Evolutionary conservation across 2,113 vertebrate species (phyloP).

Genomic region (Ptilorrhoa leucosticta): DNA sequence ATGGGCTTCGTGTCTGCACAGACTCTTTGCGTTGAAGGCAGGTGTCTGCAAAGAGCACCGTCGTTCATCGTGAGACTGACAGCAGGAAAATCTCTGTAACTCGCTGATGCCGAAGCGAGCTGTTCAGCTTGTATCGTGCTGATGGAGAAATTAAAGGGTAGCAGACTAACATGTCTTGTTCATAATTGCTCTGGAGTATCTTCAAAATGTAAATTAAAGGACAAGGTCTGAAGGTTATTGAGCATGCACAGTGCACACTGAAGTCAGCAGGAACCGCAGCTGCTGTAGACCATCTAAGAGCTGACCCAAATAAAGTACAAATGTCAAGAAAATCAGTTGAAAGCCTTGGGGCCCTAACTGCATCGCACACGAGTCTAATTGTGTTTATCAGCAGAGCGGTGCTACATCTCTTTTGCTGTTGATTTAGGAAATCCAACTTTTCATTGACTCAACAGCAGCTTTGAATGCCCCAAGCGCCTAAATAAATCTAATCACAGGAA

Average conservation of each 20-base stretch:
- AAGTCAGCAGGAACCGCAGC: neutral
- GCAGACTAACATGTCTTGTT: neutral
- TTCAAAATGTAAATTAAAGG: neutral
- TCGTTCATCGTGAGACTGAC: neutral
- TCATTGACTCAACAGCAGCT: conserved; percentile 12
- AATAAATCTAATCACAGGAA: conserved; percentile 40
- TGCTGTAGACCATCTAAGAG: neutral
- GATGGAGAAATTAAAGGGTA: neutral
- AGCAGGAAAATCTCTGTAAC: neutral
- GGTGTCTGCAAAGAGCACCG: neutral
- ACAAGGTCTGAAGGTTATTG: neutral
- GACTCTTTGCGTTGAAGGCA: neutral
- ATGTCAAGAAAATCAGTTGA: neutral
- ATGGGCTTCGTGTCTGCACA: neutral
- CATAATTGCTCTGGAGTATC: neutral
- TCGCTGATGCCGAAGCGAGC: neutral
- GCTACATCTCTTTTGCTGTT: neutral
- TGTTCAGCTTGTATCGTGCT: neutral
- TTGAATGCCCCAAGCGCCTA: neutral
- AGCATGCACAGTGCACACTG: neutral
- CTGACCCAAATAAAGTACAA: neutral
- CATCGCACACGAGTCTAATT: neutral
- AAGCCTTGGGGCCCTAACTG: neutral
- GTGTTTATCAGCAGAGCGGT: conserved; percentile 13
- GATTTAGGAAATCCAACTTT: conserved; percentile 14